Evolutionary conservation across 2,113 vertebrate species (phyloP).

Genomic region (Aptenodytes patagonicus): DNA sequence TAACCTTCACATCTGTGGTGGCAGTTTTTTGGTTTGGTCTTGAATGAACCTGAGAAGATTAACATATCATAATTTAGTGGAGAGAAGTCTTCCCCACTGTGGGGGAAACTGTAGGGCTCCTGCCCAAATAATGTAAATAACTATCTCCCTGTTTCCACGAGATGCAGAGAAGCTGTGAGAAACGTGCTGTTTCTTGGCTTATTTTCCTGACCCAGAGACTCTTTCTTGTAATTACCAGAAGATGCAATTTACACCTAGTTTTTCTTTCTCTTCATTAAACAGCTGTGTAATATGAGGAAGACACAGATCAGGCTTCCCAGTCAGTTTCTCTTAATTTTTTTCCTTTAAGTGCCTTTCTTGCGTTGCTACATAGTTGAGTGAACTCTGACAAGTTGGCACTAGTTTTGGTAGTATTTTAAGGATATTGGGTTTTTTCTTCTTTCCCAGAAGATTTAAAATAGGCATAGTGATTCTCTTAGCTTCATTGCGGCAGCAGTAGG

Average conservation of each 20-base stretch:
- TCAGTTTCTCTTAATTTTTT: not conserved
- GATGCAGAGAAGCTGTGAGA: not conserved
- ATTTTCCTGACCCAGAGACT: not conserved
- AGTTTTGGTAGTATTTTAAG: not conserved
- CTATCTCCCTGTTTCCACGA: not conserved
- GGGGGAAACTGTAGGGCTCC: not conserved
- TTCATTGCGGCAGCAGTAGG: not conserved
- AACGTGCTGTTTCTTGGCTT: not conserved
- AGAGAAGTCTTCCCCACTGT: not conserved
- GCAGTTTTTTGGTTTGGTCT: not conserved
- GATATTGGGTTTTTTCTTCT: not conserved
- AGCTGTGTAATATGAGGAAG: not conserved
- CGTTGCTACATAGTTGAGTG: not conserved
- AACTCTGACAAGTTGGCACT: not conserved
- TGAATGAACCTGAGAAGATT: not conserved
- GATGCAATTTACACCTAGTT: not conserved
- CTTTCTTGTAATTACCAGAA: not conserved
- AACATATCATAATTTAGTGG: not conserved
- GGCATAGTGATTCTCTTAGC: not conserved
- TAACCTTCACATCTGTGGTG: not conserved
- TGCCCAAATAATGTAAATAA: not conserved
- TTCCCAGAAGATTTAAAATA: constrained; percentile 11
- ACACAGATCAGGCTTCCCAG: not conserved
- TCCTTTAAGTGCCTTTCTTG: not conserved
- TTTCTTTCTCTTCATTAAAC: not conserved